phyloP scores from a whole-genome alignment of 2,113 vertebrate species.

The Megaceryle torquata region DNA sequence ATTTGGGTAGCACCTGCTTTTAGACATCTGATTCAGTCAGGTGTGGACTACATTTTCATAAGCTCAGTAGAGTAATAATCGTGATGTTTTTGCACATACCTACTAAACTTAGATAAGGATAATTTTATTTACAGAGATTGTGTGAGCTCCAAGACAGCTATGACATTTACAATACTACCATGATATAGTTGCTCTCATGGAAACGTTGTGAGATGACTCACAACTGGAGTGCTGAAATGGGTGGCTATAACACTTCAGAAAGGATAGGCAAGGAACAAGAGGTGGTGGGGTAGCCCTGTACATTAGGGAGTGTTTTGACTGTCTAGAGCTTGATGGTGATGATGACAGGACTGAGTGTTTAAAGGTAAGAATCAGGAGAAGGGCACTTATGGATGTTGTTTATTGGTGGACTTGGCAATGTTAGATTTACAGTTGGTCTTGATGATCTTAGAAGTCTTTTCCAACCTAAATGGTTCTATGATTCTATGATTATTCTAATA shows the following conservation, averaged over 20 bases:
- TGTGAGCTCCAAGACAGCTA: background rate
- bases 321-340: background rate
- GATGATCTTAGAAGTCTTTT: background rate
- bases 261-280: background rate
- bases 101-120: background rate
- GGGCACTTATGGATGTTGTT: background rate
- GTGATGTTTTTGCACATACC: background rate
- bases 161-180: background rate
- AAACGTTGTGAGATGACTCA: background rate
- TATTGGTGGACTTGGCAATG: background rate
- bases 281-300: accelerated
- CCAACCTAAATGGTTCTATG: background rate
- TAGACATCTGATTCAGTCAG: background rate
- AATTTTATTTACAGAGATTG: background rate
- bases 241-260: background rate
- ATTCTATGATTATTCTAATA: background rate
- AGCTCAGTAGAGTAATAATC: background rate
- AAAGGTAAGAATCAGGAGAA: background rate
- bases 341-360: background rate
- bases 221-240: background rate
- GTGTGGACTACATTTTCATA: background rate
- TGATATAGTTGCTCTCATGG: background rate
- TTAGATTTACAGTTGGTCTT: background rate
- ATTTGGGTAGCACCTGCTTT: background rate
- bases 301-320: background rate